Evolutionary conservation across 30 jellyfish, hydroid and myxozoan species (phyloP), one percentile per base, ranked within the genome.

Genomic region (Cassiopea xamachana): DNA sequence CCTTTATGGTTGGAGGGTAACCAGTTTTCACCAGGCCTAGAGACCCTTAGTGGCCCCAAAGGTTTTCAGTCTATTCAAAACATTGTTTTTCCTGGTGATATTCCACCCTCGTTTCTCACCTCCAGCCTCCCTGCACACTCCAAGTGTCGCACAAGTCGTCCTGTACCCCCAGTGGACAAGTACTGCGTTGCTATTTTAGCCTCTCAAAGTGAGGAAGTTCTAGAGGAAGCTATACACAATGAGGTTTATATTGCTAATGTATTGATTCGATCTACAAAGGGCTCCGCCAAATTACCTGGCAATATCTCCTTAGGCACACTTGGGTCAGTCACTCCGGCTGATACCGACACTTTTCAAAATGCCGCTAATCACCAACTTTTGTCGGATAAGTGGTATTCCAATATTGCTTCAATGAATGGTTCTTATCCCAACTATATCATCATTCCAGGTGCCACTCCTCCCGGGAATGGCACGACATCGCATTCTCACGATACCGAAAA

Each of bases 1-100:
- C 69, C 91, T 17, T 44, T 82, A 9, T 82, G 91, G 91, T 47
- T 82, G 45, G 91, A 82, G 91, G 91, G 82, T 8, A 82, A 1
- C 47, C 82, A 68, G 71, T 82, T 82, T 44, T 82, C 91, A 19
- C 91, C 82, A 27, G 82, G 91, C 6, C 83, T 82, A 10, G 45
- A 82, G 73, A 82, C 83, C 84, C 69, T 82, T 44, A 80, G 89
- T 80, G 89, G 79, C 81, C 81, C 81, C 60, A 60, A 7, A 2
- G 69, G 59, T n/a, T 47, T 79, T 8, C 75, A 18, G 3, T 50
- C 88, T 50, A 17, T 59, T 2, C 16, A 51, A 18, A 7, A 60
- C 75, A 50, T 1, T 8, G 16, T 44, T 7, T 79, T 10, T 19
- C 49, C 60, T 48, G 89, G 89, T 80, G 60, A 50, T 18, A 50